Conservation (phyloP, 2,888 invertebrate species). For the Lasioglossum pauxillum region DNA sequence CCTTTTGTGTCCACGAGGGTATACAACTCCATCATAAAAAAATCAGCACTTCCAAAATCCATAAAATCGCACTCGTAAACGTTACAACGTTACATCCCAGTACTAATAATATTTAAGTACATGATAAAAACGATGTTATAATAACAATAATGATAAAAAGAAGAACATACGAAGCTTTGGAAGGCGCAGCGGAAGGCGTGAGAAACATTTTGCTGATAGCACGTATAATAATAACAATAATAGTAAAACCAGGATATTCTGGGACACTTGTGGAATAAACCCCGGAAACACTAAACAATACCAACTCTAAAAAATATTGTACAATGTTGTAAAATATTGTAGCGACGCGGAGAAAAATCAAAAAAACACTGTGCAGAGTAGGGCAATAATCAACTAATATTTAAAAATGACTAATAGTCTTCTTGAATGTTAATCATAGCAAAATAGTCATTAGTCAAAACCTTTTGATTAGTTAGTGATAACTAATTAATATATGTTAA, state of each 20-base stretch:
- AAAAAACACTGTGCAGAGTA: no score
- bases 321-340: no score
- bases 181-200: neutral
- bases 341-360: no score
- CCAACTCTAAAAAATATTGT: no score
- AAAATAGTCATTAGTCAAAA: no score
- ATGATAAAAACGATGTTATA: neutral
- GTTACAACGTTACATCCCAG: neutral
- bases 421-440: no score
- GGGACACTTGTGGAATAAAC: neutral
- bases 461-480: no score
- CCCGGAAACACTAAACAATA: no score
- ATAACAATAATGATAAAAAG: conserved; percentile 1
- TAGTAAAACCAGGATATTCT: neutral
- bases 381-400: no score
- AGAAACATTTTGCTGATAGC: neutral
- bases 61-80: neutral
- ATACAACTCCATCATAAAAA: neutral
- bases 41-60: neutral
- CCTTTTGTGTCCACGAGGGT: neutral
- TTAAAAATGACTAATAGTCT: no score
- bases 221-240: neutral
- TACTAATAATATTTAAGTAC: neutral
- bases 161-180: neutral
- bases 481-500: no score